Base-by-base conservation (phyloP, 2,888 invertebrate genomes). In the Scaptomyza cyrtandrae region DNA sequence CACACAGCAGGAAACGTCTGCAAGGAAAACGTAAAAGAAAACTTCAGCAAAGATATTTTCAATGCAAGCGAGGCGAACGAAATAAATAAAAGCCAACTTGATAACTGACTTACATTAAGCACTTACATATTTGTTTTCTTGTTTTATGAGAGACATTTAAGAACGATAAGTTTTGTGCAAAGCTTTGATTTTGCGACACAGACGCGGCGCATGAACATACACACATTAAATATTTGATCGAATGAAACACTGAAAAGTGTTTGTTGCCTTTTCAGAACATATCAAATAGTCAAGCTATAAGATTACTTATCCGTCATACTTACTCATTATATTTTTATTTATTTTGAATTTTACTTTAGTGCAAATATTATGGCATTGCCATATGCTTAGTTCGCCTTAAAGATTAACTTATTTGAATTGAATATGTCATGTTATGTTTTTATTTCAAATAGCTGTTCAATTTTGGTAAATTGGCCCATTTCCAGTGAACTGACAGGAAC, bases 41-140 rank as follows among this genome's bases (percentile, higher is more conserved):
- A 39, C n/a, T 39, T 45, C 52, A 16, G 41, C 35, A 41, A 48
- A 60, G 14, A 14, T 14, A 14, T 39, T 39, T 14, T 39, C 46
- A n/a, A 13, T 5, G 33, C 6, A 13, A 27, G 50, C 37, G 19
- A 39, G 7, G 16, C 24, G 19, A 56, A 44, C 7, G 45, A 46
- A 56, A 24, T 6, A n/a, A n/a, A 14, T 10, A 27, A 62, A 62
- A 10, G 27, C 13, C 56, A 67, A 33, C 70, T 57, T 39, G 53
- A 64, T 61, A 56, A 53, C 39, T 48, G 53, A 29, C 49, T 70
- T 57, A 54, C 70, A 73, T 64, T 70, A 57, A 50, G 53, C 44
- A 57, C 54, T 62, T 62, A 54, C 39, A 24, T 43, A 19, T 9
- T n/a, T 14, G 33, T 13, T 16, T 9, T 24, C n/a, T n/a, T n/a